Conservation (phyloP, 2,888 invertebrate genomes). For the Cyclophora punctaria region DNA sequence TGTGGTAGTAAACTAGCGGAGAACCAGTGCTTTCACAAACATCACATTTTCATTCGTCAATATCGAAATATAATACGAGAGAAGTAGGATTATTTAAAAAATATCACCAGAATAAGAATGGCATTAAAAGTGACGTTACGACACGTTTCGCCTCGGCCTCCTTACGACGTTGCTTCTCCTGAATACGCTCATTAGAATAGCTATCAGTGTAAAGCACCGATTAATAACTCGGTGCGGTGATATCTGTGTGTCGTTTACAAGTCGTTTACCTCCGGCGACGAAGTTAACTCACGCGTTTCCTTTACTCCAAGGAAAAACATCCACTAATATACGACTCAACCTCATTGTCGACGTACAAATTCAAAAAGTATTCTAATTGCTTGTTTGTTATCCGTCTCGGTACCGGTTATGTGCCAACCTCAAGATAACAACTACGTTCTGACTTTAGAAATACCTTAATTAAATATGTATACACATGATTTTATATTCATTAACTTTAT, state of each 20-base stretch:
- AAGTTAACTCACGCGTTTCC: constrained; percentile 39
- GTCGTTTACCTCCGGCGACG: constrained; percentile 65
- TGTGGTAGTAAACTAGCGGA: neutral
- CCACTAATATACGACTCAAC: constrained; percentile 14
- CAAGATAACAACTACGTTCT: constrained; percentile 38
- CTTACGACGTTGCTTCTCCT: constrained; percentile 49
- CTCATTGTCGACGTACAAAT: constrained; percentile 40
- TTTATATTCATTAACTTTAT: constrained; percentile 22
- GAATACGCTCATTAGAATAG: constrained; percentile 70
- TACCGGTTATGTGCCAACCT: constrained; percentile 48
- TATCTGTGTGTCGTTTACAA: constrained; percentile 60
- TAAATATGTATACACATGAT: constrained; percentile 27
- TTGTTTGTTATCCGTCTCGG: constrained; percentile 44
- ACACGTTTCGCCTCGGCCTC: constrained; percentile 66
- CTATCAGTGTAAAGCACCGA: constrained; percentile 68
- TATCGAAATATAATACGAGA: neutral
- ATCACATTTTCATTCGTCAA: neutral
- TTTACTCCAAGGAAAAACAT: constrained; percentile 45
- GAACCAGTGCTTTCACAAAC: neutral
- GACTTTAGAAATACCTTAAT: constrained; percentile 28
- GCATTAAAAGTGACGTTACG: constrained; percentile 24
- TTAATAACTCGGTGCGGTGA: constrained; percentile 63
- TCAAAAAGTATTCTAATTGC: constrained; percentile 55
- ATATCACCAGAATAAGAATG: neutral
- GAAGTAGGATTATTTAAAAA: neutral